Percentiles rank a stretch among this genome's conserved stretches.
These are phyloP conservation scores for Scolanthus callimorphus DNA, from an alignment of 92 coral and sea anemone species.

Conservation along the genomic window DNA sequence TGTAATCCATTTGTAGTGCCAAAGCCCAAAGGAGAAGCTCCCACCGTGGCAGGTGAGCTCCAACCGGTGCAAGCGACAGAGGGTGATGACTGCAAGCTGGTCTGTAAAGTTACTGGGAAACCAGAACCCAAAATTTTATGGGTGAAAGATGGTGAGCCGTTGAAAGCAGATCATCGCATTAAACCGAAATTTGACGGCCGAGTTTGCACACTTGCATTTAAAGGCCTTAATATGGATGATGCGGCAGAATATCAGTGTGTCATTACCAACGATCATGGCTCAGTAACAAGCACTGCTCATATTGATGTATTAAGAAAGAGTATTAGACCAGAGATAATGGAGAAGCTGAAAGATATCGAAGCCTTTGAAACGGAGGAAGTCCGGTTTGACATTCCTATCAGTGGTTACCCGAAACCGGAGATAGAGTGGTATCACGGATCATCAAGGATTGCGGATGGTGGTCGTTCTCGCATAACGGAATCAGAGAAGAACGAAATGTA, in stretches of 20 bases:
- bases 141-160: constrained; percentile 66
- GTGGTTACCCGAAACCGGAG: constrained; percentile 76
- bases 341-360: constrained; percentile 61
- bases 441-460: constrained; percentile 41
- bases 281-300: constrained; percentile 56
- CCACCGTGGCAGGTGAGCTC: constrained; percentile 50
- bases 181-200: constrained; percentile 56
- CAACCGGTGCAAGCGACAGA: constrained; percentile 60
- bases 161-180: constrained; percentile 64
- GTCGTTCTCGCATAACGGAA: constrained; percentile 48
- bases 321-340: constrained; percentile 72
- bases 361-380: constrained; percentile 76
- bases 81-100: constrained; percentile 55
- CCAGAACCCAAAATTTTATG: constrained; percentile 57
- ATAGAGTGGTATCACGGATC: constrained; percentile 86
- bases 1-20: constrained; percentile 24
- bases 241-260: constrained; percentile 74
- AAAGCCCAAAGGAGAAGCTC: constrained; percentile 58
- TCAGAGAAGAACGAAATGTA: constrained; percentile 56
- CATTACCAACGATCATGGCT: constrained; percentile 58
- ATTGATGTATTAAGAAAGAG: constrained; percentile 33
- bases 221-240: constrained; percentile 56
- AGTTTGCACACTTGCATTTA: constrained; percentile 39
- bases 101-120: constrained; percentile 54
- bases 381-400: constrained; percentile 55